Conservation (phyloP, 2,113 vertebrate genomes). For the Pipra filicauda region DNA sequence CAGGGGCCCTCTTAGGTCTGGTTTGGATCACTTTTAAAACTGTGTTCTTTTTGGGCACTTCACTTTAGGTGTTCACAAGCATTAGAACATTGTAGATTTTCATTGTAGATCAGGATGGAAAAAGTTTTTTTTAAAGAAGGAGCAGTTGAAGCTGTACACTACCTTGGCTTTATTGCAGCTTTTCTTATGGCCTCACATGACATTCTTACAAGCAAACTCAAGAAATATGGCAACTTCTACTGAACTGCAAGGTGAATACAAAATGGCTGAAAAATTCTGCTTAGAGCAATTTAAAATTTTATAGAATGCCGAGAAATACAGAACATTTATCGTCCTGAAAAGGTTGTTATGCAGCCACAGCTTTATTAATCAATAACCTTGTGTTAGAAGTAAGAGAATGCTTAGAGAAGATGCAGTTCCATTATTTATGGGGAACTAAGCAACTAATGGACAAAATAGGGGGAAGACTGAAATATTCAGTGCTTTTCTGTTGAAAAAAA, state of each 20-base stretch:
- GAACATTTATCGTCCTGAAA: slow-evolving; percentile 4
- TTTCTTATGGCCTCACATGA: neutral
- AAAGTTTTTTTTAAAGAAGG: neutral
- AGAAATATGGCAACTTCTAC: neutral
- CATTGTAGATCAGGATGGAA: neutral
- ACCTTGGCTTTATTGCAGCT: neutral
- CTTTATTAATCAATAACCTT: slow-evolving; percentile 54
- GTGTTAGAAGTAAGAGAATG: neutral
- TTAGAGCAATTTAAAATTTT: slow-evolving; percentile 33
- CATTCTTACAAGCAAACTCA: neutral
- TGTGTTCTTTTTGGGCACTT: neutral
- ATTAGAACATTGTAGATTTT: neutral
- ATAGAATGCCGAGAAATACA: slow-evolving; percentile 29
- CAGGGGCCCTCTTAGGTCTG: neutral
- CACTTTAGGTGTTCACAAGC: neutral
- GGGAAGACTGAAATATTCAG: slow-evolving; percentile 12
- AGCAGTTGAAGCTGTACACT: neutral
- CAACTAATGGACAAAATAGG: slow-evolving; percentile 30
- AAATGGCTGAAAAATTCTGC: slow-evolving; percentile 1
- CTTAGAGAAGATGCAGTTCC: slow-evolving; percentile 19
- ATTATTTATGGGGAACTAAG: slow-evolving; percentile 49
- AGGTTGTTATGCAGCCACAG: slow-evolving; percentile 13
- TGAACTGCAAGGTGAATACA: neutral
- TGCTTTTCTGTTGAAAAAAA: neutral
- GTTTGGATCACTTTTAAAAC: neutral